Evolutionary conservation across 2,888 invertebrate genomes (phyloP), one percentile per base, ranked within the genome.

Genomic region (Plagiodera versicolora): DNA sequence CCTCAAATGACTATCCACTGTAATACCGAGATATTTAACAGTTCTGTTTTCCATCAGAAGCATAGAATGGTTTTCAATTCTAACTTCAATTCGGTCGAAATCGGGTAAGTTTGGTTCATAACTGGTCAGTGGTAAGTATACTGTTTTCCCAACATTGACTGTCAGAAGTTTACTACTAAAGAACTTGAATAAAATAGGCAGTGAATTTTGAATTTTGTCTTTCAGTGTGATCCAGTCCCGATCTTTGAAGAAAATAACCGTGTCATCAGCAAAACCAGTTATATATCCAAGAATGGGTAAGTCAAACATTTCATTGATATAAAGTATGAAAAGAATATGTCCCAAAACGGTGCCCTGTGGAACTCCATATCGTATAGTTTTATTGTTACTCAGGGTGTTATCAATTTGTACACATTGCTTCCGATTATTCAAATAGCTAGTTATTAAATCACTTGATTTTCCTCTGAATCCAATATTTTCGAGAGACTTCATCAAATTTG

Each of bases 381-480:
- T 39, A 18, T 39, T 52, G 1, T 18, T 51, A 45, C 54, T 54
- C 28, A 16, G 54, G 14, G 54, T 54, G 19, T 24, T 46, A 10
- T 54, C 30, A 39, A 54, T 46, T 54, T 30, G 28, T 18, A 45
- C 17, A 54, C 54, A 54, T 45, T 54, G 54, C 18, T 54, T 16
- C 3, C 54, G 16, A 45, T 28, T 46, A 46, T 45, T 30, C 30
- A 45, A 28, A 30, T 54, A 54, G n/a, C 54, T 54, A 17, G 14
- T 16, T 8, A 54, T 28, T 17, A 46, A 46, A 46, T 32, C 10
- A 0, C 9, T 4, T 24, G 45, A 45, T 54, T 54, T 46, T 45
- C 44, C 46, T 30, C 58, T 45, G 9, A 53, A 52, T 47, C 58
- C 58, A 30, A 46, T 49, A 28, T 46, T 52, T 47, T 58, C 46